phyloP scores from a whole-genome alignment of 2,797 vertebrate genomes.

The Galagoides demidoff region DNA sequence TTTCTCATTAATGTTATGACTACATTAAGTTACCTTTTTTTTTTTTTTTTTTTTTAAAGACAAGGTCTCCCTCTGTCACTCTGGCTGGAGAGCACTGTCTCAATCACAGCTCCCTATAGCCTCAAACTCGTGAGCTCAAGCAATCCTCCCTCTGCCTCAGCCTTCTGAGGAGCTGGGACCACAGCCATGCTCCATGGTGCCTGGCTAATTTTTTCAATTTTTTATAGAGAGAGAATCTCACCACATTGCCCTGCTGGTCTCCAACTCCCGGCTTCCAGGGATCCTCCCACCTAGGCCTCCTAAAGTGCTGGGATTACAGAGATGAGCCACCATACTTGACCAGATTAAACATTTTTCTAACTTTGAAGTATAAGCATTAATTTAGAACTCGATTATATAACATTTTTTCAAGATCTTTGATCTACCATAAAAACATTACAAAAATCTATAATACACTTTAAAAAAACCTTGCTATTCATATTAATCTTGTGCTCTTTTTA shows the following conservation, averaged over 20 bases:
- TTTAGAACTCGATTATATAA: neutral
- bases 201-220: too few species aligned
- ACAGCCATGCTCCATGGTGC: neutral
- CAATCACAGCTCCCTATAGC: neutral
- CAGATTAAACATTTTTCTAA: constrained; percentile 29
- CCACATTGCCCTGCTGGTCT: neutral
- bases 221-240: too few species aligned
- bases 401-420: constrained; percentile 16
- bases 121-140: neutral
- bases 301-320: too few species aligned
- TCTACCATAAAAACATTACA: constrained; percentile 30
- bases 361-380: neutral
- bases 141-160: neutral
- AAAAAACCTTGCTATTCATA: neutral
- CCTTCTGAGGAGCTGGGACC: neutral
- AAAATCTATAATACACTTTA: constrained; percentile 19
- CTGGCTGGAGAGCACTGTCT: neutral
- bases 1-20: constrained; percentile 21
- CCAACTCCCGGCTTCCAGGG: neutral
- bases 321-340: neutral
- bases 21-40: neutral
- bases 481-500: constrained; percentile 48
- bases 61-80: neutral
- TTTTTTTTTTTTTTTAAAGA: neutral
- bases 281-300: neutral